Evolutionary conservation across 2,797 vertebrate species (phyloP).

Genomic region (Stomatorhinus walkeri): DNA sequence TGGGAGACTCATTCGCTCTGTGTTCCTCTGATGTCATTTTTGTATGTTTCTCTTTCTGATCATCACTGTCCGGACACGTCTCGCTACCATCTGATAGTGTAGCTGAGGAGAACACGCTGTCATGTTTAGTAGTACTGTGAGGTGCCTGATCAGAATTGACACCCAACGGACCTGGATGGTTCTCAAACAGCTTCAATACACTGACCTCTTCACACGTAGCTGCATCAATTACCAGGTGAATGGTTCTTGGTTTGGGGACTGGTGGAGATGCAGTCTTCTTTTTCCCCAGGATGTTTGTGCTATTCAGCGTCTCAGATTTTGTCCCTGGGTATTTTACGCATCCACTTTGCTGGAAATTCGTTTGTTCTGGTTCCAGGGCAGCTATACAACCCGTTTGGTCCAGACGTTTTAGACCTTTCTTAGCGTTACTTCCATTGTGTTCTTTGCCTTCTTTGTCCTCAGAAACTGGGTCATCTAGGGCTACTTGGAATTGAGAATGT

Average conservation of each 20-base stretch:
- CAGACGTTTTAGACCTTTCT: background rate
- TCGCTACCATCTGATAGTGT: background rate
- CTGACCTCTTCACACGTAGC: conserved; percentile 43
- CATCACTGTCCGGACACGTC: background rate
- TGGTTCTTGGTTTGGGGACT: conserved; percentile 64
- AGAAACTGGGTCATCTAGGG: conserved; percentile 29
- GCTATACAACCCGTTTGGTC: conserved; percentile 17
- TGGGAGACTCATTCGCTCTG: background rate
- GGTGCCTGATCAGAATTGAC: background rate
- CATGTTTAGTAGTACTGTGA: background rate
- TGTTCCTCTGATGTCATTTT: background rate
- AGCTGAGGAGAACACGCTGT: background rate
- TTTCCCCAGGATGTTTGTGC: background rate
- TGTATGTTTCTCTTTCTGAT: background rate
- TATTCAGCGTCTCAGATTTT: background rate
- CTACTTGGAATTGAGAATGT: conserved; percentile 5
- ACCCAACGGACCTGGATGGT: background rate
- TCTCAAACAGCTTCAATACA: conserved; percentile 25
- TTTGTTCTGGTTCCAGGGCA: background rate
- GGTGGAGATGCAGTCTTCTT: conserved; percentile 34
- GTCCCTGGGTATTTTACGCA: background rate
- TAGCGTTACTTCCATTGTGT: background rate
- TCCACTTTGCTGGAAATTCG: background rate
- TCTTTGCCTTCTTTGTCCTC: background rate
- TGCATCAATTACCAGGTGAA: conserved; percentile 51